Percentiles rank a stretch among this genome's conserved stretches.
phyloP scores from a whole-genome alignment of 1,140 invertebrate genomes.

The Eriocheir sinensis region DNA sequence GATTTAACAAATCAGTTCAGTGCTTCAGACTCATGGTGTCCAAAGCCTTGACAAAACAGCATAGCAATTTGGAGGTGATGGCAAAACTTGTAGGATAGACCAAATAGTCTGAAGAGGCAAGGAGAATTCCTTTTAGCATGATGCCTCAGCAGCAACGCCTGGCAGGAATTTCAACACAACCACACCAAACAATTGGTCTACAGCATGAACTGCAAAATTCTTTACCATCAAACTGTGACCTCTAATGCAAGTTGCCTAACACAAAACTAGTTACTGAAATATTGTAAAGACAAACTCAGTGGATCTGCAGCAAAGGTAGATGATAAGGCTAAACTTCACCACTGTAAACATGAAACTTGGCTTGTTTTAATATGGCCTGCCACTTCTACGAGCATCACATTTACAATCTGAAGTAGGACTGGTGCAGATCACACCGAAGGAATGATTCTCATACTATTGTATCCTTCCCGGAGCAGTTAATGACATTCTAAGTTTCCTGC shows the following conservation, averaged over 20 bases:
- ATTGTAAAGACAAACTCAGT: constrained; percentile 64
- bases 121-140: constrained; percentile 44
- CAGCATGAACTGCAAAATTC: constrained; percentile 56
- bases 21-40: constrained; percentile 60
- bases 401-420: constrained; percentile 71
- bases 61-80: constrained; percentile 59
- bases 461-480: constrained; percentile 73
- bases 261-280: constrained; percentile 62
- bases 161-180: constrained; percentile 61
- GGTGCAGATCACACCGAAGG: constrained; percentile 71
- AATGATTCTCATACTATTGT: constrained; percentile 69
- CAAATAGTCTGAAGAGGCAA: constrained; percentile 44
- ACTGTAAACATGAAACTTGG: constrained; percentile 61
- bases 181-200: constrained; percentile 69
- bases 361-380: constrained; percentile 37
- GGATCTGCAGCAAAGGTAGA: constrained; percentile 61
- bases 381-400: constrained; percentile 53
- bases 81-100: constrained; percentile 50
- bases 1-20: constrained; percentile 65
- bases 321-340: constrained; percentile 55
- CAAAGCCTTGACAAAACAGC: constrained; percentile 41
- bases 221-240: constrained; percentile 58
- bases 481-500: constrained; percentile 27
- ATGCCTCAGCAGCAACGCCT: constrained; percentile 51
- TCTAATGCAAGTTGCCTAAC: constrained; percentile 63